Base-by-base conservation (phyloP, 2,113 vertebrate genomes). In the Pogona vitticeps region DNA sequence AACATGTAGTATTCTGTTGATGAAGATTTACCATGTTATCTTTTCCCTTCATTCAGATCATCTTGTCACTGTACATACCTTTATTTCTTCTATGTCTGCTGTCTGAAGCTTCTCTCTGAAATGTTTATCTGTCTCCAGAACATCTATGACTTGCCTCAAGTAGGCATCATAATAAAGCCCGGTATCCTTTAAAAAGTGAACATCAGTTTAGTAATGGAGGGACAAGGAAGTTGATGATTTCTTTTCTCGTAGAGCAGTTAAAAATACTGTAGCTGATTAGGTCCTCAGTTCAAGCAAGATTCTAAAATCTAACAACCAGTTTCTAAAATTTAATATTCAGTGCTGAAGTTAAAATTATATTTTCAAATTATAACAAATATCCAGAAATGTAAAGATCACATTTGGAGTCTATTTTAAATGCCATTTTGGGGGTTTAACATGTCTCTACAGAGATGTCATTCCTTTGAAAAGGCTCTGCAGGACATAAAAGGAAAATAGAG, bases 21-120 rank as follows among this genome's bases (percentile, higher is more conserved):
- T 65, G 20, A 0, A 28, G 0, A 59, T 12, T 14, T 12, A 56
- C 17, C 73, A n/a, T 46, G 85, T 84, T 85, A 83, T 88, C 18
- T 10, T 58, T 84, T 79, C 61, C 1, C 0, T 85, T 46, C 63
- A 40, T 81, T 86, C 78, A 75, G 38, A 2, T 84, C 0, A 2
- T 3, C 13, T 67, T n/a, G 65, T 61, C 63, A 76, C 79, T 38
- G 0, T 76, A 93, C 84, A 68, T 96, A 99, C 99, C 98, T 99
- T 99, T 93, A 99, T 99, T 93, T 99, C 98, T n/a, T 99, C 98
- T 96, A 99, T 98, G 92, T 99, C 98, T 83, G 98, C 98, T 87
- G 98, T 98, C 93, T 99, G 98, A 26, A 99, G 98, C 91, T 99
- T 99, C 93, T 99, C 98, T 96, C 98, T 97, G 95, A 99, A 99